Evolutionary conservation across 2,797 vertebrate genomes (phyloP), one percentile per base, ranked within the genome.

Genomic region (Simalia tracyae): DNA sequence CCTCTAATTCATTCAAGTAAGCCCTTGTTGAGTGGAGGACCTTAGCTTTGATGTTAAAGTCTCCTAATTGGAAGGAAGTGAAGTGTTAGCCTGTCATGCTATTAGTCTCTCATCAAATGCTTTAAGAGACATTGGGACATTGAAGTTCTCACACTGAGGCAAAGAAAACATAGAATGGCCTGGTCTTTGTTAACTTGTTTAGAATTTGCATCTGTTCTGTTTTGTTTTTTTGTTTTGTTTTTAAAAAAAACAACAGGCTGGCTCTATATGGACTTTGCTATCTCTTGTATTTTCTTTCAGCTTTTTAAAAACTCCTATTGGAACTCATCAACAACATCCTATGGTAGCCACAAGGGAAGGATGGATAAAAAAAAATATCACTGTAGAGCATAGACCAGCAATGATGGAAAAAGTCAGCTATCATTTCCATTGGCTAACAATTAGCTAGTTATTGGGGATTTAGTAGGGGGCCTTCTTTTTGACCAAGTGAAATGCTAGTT

Each of bases 51-150:
- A 99, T 99, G 98, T 98, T 97, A 97, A 98, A 98, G 98, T 95
- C 97, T 98, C 98, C 98, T 99, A 99, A 99, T 99, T 99, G 99
- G 99, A 98, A 99, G 98, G 98, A 99, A 99, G 98, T 98, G 98
- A 98, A 99, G 98, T 99, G 98, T 98, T 98, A 98, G 98, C 98
- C 98, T 98, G 98, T 97, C 98, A 98, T 98, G 98, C 98, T 98
- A 98, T 98, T 98, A 98, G 98, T 98, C 98, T 98, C 98, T 98
- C 98, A 98, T 98, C 98, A 98, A 98, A 98, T 98, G 98, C 97
- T 98, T 98, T 98, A 97, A 98, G 98, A 98, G 98, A 98, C 98
- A 98, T 98, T 98, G 97, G 95, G 97, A 98, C 96, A 96, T 94
- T 95, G 96, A 97, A 94, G 95, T 99, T 99, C 98, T 99, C 98